Conservation (phyloP, 2,113 vertebrate species). For the Boleophthalmus pectinirostris region DNA sequence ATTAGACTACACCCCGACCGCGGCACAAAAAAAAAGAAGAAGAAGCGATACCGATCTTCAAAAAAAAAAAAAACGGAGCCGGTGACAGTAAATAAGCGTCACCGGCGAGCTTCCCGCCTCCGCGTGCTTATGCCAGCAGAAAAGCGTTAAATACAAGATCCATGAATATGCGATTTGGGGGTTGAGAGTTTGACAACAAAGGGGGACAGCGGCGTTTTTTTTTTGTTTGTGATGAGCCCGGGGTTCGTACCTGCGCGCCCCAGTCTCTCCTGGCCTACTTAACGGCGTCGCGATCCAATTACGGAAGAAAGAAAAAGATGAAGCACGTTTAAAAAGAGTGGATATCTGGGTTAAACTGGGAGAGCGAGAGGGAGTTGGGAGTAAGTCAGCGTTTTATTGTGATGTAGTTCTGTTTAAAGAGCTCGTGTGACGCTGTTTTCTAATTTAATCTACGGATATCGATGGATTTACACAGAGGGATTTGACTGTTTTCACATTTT, state of each 20-base stretch:
- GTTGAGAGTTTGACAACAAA: constrained; percentile 78
- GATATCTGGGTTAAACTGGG: background rate
- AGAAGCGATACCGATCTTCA: constrained; percentile 48
- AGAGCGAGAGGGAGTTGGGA: background rate
- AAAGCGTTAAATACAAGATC: constrained; percentile 74
- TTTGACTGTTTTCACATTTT: too few species aligned
- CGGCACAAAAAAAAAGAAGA: too few species aligned
- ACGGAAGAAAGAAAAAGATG: constrained; percentile 22
- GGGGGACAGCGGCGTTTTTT: constrained; percentile 54
- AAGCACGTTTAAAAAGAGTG: constrained; percentile 72
- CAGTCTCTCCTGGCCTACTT: constrained; percentile 56
- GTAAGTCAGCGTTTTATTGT: background rate
- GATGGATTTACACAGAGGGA: too few species aligned
- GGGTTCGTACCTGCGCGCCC: constrained; percentile 41
- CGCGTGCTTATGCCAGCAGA: constrained; percentile 81
- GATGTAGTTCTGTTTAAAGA: too few species aligned
- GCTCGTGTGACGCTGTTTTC: too few species aligned
- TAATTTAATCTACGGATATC: too few species aligned
- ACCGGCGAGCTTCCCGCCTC: constrained; percentile 53
- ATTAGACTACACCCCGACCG: constrained; percentile 54
- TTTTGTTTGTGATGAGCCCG: constrained; percentile 71
- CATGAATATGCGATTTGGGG: constrained; percentile 76
- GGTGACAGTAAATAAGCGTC: constrained; percentile 60
- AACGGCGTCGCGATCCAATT: constrained; percentile 40
- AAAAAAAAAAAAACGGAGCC: constrained; percentile 56